Evolutionary conservation across 2,113 vertebrate genomes (phyloP), one percentile per base, ranked within the genome.

Genomic region (Callionymus lyra): DNA sequence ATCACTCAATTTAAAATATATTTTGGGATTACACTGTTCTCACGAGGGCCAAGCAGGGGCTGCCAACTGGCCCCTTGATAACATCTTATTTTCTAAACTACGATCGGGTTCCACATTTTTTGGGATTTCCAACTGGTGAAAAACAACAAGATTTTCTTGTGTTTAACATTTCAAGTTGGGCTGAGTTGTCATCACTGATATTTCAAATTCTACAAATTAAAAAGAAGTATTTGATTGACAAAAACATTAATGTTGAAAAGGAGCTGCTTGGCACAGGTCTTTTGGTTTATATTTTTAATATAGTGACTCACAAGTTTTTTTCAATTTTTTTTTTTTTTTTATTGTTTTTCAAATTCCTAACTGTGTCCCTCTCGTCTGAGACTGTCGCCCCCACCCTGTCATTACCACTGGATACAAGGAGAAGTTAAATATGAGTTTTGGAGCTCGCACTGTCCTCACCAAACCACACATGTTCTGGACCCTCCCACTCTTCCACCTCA

Each of bases 371-470:
- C 57, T 70, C 66, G 51, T 74, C 70, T 72, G 41, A 46, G 56
- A 52, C 72, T 63, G 60, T 56, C 76, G 67, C 77, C 83, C 54
- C 53, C 59, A 77, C 63, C 72, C 71, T 64, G 80, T 82, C 76
- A 86, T 84, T 83, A 81, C 69, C 59, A 66, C 73, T 79, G 72
- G 59, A 72, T 76, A 76, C 77, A 70, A 56, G 56, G 43, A 69
- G 75, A 82, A 63, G 79, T 77, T 82, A 81, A 84, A 84, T 84
- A 84, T 82, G 79, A 78, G 68, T 73, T 75, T 83, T 87, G 82
- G 80, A 74, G 31, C 68, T 61, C 44, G 16, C 51, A 38, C 55
- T 57, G 58, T 69, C 68, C 59, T 62, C 58, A 62, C 50, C 50
- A 71, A 77, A 76, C 75, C 45, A 18, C 62, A 68, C 37, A 53